phyloP scores from a whole-genome alignment of 2,797 vertebrate genomes.

The Aeoliscus strigatus region DNA sequence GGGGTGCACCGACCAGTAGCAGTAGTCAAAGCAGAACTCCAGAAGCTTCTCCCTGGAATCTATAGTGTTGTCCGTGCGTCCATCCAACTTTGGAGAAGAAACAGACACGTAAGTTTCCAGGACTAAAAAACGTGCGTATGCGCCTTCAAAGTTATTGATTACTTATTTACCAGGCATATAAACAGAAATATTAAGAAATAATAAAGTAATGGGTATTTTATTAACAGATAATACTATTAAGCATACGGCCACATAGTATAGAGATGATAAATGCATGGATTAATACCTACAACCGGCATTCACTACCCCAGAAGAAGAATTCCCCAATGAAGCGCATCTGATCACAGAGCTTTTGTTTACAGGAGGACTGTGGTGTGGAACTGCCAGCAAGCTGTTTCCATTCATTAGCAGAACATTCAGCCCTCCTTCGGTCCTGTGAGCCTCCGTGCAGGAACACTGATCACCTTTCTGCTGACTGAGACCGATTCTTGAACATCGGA shows the following conservation, averaged over 20 bases:
- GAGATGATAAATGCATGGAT: too few species aligned
- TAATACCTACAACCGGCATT: too few species aligned
- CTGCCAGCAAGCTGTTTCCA: constrained; percentile 52
- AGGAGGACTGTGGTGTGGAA: constrained; percentile 21
- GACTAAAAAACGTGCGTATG: not conserved
- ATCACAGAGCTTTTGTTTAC: constrained; percentile 21
- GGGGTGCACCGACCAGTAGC: constrained; percentile 94
- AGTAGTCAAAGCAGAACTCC: constrained; percentile 95
- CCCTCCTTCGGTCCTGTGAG: constrained; percentile 27
- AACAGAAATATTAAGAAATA: not conserved
- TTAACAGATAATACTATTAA: too few species aligned
- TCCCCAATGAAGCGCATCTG: constrained; percentile 4
- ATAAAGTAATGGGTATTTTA: too few species aligned
- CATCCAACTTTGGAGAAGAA: constrained; percentile 75
- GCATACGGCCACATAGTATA: too few species aligned
- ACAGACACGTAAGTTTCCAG: not conserved
- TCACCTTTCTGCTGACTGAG: constrained; percentile 50
- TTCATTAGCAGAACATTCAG: constrained; percentile 53
- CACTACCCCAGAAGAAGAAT: not conserved
- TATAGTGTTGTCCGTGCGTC: constrained; percentile 74
- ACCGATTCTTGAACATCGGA: constrained; percentile 17
- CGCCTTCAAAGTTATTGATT: not conserved
- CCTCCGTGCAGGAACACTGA: constrained; percentile 44
- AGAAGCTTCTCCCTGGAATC: constrained; percentile 85
- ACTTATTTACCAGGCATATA: not conserved